Percentiles rank a stretch among this genome's conserved stretches.
These are phyloP conservation scores for Sebastes cheni DNA, from an alignment of 2,797 vertebrate species.

Conservation along the genomic window DNA sequence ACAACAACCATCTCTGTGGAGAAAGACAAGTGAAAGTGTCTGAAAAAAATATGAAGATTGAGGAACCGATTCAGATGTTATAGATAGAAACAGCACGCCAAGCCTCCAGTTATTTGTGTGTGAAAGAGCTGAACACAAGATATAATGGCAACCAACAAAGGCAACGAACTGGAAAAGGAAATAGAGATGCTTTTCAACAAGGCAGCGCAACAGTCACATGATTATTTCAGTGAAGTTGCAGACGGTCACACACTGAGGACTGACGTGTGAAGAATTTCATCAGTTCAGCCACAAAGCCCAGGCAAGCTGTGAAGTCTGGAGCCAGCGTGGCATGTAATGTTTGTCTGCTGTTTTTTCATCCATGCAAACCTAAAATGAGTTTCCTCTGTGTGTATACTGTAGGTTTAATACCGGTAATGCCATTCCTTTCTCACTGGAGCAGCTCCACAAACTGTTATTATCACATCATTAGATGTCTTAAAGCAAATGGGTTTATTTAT, in stretches of 20 bases:
- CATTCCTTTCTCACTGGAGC: not conserved
- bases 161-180: not conserved
- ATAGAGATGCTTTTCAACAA: not conserved
- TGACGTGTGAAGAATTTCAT: constrained; percentile 7
- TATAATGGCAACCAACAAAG: not conserved
- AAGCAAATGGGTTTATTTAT: not conserved
- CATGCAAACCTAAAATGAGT: not conserved
- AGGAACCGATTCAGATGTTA: not conserved
- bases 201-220: not conserved
- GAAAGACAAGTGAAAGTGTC: constrained; percentile 1
- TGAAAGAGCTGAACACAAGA: not conserved
- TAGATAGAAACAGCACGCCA: not conserved
- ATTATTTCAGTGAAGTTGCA: not conserved
- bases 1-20: not conserved
- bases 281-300: constrained; percentile 3
- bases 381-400: not conserved
- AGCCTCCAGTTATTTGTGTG: not conserved
- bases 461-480: not conserved
- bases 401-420: not conserved
- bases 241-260: not conserved
- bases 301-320: constrained; percentile 1
- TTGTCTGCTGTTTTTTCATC: not conserved
- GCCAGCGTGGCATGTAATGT: not conserved
- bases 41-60: not conserved
- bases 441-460: not conserved